A percentile compares a stretch with the other conserved stretches of the same genome.
Evolutionary conservation across 1,140 invertebrate genomes (phyloP).

Genomic region (Lasioglossum baleicum): DNA sequence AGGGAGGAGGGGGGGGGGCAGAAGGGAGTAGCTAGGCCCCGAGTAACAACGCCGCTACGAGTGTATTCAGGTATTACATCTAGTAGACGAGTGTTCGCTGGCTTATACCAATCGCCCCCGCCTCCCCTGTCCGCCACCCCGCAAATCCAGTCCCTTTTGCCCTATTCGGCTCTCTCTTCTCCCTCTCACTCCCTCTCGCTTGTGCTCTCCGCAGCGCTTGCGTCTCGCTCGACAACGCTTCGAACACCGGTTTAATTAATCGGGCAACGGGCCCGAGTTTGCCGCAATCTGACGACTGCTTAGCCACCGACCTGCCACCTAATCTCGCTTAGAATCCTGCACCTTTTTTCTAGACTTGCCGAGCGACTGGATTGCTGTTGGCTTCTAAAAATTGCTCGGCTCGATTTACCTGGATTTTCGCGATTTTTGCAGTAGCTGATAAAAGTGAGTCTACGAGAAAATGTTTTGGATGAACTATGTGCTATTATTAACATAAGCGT

Average conservation of each 20-base stretch:
- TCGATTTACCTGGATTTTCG: no score
- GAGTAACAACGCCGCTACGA: slow-evolving; percentile 68
- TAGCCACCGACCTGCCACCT: not conserved
- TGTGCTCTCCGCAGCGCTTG: not conserved
- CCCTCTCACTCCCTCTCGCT: slow-evolving; percentile 31
- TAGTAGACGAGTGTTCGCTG: slow-evolving; percentile 72
- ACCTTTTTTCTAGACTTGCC: no score
- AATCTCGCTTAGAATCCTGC: no score
- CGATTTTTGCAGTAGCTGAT: no score
- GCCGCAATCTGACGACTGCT: slow-evolving; percentile 35
- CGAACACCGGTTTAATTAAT: slow-evolving; percentile 76
- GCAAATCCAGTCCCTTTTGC: slow-evolving; percentile 67
- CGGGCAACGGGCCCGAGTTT: slow-evolving; percentile 43
- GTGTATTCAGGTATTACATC: slow-evolving; percentile 77
- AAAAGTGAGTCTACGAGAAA: no score
- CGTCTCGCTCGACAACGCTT: slow-evolving; percentile 59
- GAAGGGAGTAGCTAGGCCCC: slow-evolving; percentile 28
- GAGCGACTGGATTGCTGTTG: no score
- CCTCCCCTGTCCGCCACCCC: slow-evolving; percentile 58
- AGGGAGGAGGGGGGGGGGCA: no score
- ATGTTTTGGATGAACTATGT: no score
- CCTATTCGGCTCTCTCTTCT: slow-evolving; percentile 33
- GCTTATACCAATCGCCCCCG: slow-evolving; percentile 69
- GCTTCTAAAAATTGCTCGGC: no score
- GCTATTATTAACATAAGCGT: no score